A percentile compares a stretch with the other conserved stretches of the same genome.
Conservation (phyloP, 2,113 vertebrate genomes). For the Zosterops borbonicus region DNA sequence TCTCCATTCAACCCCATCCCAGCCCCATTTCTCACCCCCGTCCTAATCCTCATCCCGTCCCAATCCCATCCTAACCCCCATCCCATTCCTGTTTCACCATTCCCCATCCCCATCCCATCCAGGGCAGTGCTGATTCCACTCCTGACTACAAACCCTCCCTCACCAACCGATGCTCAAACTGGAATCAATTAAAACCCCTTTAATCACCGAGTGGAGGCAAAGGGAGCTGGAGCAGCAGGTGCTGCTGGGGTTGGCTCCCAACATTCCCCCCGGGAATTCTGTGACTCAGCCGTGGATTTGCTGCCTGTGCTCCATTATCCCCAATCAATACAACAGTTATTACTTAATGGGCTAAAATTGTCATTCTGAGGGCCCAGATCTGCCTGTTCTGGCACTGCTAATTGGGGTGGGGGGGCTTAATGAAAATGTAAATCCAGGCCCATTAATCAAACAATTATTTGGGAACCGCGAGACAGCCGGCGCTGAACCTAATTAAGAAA, state of each 20-base stretch:
- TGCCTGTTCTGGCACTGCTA: constrained; percentile 23
- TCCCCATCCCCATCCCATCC: background rate
- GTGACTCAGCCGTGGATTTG: background rate
- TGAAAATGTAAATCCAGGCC: constrained; percentile 70
- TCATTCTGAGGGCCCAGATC: constrained; percentile 37
- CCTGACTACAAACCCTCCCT: background rate
- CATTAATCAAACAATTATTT: constrained; percentile 78
- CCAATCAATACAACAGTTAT: constrained; percentile 70
- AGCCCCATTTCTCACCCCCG: too few relatives aligned
- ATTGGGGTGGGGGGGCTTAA: constrained; percentile 69
- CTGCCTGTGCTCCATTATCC: constrained; percentile 64
- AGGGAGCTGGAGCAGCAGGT: background rate
- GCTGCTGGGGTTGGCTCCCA: background rate
- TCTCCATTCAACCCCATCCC: too few relatives aligned
- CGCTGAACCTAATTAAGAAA: constrained; percentile 73
- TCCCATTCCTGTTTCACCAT: background rate
- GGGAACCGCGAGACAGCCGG: constrained; percentile 54
- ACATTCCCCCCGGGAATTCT: background rate
- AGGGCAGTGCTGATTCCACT: background rate
- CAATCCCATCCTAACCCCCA: background rate
- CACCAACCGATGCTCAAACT: background rate
- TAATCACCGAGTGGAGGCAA: background rate
- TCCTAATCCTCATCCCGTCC: background rate
- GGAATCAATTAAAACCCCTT: background rate
- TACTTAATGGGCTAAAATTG: constrained; percentile 68